Base-by-base conservation (phyloP, 2,113 vertebrate species). In the Orycteropus afer region DNA sequence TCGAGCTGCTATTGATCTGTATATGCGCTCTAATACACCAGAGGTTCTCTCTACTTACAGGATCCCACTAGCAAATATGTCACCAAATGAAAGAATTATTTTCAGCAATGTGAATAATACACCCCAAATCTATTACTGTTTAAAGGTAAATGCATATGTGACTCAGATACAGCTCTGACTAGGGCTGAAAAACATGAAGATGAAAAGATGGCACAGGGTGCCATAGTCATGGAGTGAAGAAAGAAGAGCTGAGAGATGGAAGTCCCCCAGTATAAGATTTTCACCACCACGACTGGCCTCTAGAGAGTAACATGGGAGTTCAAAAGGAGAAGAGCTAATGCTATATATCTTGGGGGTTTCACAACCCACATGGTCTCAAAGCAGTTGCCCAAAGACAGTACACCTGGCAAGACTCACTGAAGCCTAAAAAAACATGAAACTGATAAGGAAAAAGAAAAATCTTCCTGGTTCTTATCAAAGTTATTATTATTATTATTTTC, bases 151-250 rank as follows among this genome's bases (percentile, higher is more conserved):
- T 32, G n/a, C 7, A 7, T 5, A 4, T 12, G 11, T 2, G 34
- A n/a, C 63, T 55, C 85, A 77, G 51, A 89, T 10, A 32, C 9
- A 77, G 11, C n/a, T 5, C 5, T 42, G 18, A 32, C 40, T 0
- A 51, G 25, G 15, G 73, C 6, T 15, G 37, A 76, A n/a, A 42
- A 69, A 78, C 42, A 78, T 11, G 37, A 45, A 61, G 45, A 29
- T 23, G 29, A 27, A 37, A 51, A 63, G n/a, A 82, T 6, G 74
- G 3, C 18, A 17, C 3, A 40, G 18, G 23, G 12, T 1, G 5
- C 10, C 3, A 0, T 4, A 7, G 22, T 65, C 23, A 49, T 13
- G 34, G 37, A 40, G 7, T 0, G 13, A 77, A 40, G 42, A 3
- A 6, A n/a, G n/a, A 14, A 80, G 59, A 55, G 12, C 29, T 14